phyloP scores from a whole-genome alignment of 1,140 invertebrate genomes.

The Branchinecta lindahli region DNA sequence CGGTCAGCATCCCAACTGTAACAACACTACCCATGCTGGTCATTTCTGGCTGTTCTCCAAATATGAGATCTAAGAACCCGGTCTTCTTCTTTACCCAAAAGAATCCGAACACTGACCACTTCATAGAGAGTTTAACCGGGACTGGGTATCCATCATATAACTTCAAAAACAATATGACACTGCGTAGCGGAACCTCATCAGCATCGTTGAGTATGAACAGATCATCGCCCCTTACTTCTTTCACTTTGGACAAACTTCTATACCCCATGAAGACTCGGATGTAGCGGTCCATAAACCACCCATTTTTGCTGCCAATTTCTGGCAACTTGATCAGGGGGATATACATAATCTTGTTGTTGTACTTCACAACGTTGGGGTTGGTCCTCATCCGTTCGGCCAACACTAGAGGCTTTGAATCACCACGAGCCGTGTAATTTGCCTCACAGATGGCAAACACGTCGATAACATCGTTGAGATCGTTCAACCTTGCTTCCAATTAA shows the following conservation, averaged over 20 bases:
- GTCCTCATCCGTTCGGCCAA: constrained; percentile 23
- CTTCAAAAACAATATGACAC: constrained; percentile 47
- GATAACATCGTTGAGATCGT: constrained; percentile 41
- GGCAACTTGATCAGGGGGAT: constrained; percentile 31
- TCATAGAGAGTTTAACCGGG: constrained; percentile 43
- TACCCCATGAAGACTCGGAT: constrained; percentile 23
- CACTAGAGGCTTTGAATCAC: constrained; percentile 28
- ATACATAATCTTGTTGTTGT: constrained; percentile 42
- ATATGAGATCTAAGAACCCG: constrained; percentile 27
- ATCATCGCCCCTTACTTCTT: constrained; percentile 38
- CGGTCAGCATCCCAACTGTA: constrained; percentile 27
- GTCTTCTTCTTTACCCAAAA: constrained; percentile 42
- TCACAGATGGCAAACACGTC: constrained; percentile 47
- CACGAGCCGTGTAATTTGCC: constrained; percentile 34
- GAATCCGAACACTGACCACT: constrained; percentile 50
- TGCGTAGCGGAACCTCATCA: constrained; percentile 42
- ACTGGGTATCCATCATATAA: constrained; percentile 44
- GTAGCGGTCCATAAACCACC: constrained; percentile 25
- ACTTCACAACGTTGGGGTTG: constrained; percentile 11
- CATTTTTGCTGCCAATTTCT: constrained; percentile 22
- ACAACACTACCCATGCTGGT: constrained; percentile 29
- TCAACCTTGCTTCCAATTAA: constrained; percentile 39
- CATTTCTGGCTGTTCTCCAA: constrained; percentile 35
- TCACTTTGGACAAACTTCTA: constrained; percentile 17
- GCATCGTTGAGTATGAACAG: constrained; percentile 41